phyloP scores from a whole-genome alignment of 2,888 invertebrate species.

The Campoletis raptor region DNA sequence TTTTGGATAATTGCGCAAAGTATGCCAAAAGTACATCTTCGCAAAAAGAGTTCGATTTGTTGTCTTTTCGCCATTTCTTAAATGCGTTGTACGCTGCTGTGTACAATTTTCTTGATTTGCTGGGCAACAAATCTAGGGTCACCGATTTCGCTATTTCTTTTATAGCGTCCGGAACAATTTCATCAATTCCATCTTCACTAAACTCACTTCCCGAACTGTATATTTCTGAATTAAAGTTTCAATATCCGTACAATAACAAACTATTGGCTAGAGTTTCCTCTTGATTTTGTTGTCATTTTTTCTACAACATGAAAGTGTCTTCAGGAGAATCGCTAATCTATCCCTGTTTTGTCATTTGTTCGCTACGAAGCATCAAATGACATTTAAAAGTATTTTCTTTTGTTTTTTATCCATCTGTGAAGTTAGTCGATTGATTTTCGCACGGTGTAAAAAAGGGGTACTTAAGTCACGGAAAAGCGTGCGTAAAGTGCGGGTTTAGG shows the following conservation, averaged over 20 bases:
- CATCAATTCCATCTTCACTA: not conserved
- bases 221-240: not conserved
- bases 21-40: conserved; percentile 46
- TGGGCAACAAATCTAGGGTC: conserved; percentile 13
- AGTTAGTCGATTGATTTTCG: not conserved
- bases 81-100: not conserved
- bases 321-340: not conserved
- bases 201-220: not conserved
- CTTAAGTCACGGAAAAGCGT: too few species aligned
- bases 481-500: too few species aligned
- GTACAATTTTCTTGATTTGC: conserved; percentile 32
- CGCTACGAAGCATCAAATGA: not conserved
- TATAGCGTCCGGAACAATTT: conserved; percentile 3
- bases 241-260: not conserved
- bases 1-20: conserved; percentile 70
- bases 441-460: not conserved
- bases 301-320: conserved; percentile 6
- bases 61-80: conserved; percentile 18
- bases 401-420: conserved; percentile 7
- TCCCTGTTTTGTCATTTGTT: conserved; percentile 2
- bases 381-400: conserved; percentile 11
- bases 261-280: not conserved
- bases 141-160: conserved; percentile 15
- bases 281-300: not conserved
- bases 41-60: conserved; percentile 26